Evolutionary conservation across 2,797 vertebrate species (phyloP), one percentile per base, ranked within the genome.

Genomic region (Danio albolineatus): DNA sequence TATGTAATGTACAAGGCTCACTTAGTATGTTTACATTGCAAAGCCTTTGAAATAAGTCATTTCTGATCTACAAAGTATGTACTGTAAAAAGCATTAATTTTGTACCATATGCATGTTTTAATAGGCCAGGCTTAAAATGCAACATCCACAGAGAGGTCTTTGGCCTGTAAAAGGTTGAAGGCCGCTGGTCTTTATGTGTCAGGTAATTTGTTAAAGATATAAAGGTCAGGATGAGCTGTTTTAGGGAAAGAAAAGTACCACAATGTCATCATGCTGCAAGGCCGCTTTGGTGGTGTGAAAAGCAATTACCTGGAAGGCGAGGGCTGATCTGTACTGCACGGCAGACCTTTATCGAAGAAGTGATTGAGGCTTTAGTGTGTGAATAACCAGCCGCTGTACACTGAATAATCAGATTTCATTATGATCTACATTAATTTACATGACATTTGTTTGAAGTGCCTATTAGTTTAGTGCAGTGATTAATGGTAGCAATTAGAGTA

Each of bases 401-500:
- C 8, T 36, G 17, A 72, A 54, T 72, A 10, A 72, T 79, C 77
- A 62, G 67, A 64, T 79, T 79, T 72, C 57, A 56, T 79, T 72
- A 71, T 28, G 38, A 64, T 72, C 19, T 79, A 72, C 77, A 79
- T 62, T 73, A 6, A 53, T 79, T 72, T 41, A 43, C 16, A 17
- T 71, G 67, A 49, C 59, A 79, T 71, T 61, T 54, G 67, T 72
- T 72, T 72, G 67, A 64, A 43, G 19, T 44, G 59, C 48, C 48
- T 53, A 64, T 79, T 79, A 28, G 56, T 70, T 70, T 49, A 38
- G 21, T 64, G 39, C 49, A 36, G 10, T 79, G 48, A 79, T 72
- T 79, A 72, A 79, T 79, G 59, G 48, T 59, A 13, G 16, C 59
- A 61, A 79, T 79, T 78, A 61, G 54, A 78, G 65, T 38, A n/a